Evolutionary conservation across 2,113 vertebrate species (phyloP).

Genomic region (Notothenia coriiceps): DNA sequence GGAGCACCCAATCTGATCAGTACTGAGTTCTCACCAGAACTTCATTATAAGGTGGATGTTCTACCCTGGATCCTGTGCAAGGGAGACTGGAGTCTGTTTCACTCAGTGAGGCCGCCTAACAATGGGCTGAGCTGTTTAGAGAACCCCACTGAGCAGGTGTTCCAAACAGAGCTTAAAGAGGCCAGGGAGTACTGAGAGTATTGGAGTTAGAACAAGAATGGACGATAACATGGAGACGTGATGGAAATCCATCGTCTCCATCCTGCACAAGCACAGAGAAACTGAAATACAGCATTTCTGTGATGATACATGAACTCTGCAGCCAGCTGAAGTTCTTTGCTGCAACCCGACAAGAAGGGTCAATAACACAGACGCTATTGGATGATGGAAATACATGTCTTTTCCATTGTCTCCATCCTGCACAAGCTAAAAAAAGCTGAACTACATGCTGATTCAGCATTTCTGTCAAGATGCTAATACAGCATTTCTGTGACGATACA

Average conservation of each 20-base stretch:
- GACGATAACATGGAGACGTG: background rate
- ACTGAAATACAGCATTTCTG: background rate
- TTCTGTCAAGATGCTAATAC: no score
- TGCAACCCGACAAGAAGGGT: no score
- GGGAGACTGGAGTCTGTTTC: conserved; percentile 92
- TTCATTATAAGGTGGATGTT: conserved; percentile 83
- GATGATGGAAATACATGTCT: no score
- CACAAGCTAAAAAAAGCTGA: no score
- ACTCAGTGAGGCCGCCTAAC: conserved; percentile 88
- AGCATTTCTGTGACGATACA: no score
- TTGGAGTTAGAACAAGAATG: background rate
- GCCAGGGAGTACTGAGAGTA: conserved; percentile 87
- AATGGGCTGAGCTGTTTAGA: conserved; percentile 84
- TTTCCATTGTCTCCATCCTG: no score
- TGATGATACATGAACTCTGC: background rate
- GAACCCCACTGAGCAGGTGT: conserved; percentile 87
- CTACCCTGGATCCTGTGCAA: conserved; percentile 93
- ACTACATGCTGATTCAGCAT: no score
- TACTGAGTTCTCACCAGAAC: conserved; percentile 62
- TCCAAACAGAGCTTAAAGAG: conserved; percentile 88
- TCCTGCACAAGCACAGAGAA: conserved; percentile 4
- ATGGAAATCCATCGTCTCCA: background rate
- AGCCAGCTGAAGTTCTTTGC: background rate
- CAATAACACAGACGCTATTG: no score
- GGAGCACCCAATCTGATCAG: conserved; percentile 70